Percentiles rank a stretch among this genome's conserved stretches.
These are phyloP conservation scores for Anthopleura sola DNA, from an alignment of 64 coral and sea anemone species.

Conservation along the genomic window DNA sequence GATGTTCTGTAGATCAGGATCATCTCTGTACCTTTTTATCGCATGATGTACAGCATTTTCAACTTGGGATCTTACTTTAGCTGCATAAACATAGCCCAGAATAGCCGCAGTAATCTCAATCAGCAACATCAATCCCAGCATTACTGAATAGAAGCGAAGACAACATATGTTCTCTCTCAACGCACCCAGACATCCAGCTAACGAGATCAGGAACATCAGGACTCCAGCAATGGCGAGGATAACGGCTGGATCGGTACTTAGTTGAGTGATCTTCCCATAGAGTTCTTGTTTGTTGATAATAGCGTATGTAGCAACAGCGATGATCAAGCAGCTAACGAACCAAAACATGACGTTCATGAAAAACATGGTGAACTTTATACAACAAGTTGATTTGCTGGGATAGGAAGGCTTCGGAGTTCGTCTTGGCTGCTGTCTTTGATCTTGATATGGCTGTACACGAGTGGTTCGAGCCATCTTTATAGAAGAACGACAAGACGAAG, in stretches of 20 bases:
- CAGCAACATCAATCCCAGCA: slow-evolving; percentile 71
- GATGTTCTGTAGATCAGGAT: slow-evolving; percentile 83
- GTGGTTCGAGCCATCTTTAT: slow-evolving; percentile 38
- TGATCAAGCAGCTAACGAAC: slow-evolving; percentile 68
- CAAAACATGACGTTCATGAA: slow-evolving; percentile 96
- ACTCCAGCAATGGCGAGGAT: slow-evolving; percentile 56
- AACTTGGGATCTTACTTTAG: slow-evolving; percentile 64
- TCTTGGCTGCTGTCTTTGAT: not conserved
- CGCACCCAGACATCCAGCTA: slow-evolving; percentile 80
- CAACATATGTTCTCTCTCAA: slow-evolving; percentile 90
- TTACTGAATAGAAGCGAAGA: slow-evolving; percentile 66
- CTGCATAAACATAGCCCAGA: slow-evolving; percentile 70
- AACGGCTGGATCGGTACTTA: slow-evolving; percentile 78
- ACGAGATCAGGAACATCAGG: slow-evolving; percentile 78
- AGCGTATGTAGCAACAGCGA: slow-evolving; percentile 75
- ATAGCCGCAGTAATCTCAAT: slow-evolving; percentile 68
- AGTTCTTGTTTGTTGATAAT: slow-evolving; percentile 84
- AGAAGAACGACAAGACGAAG: too few species aligned
- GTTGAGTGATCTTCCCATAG: slow-evolving; percentile 73
- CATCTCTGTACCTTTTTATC: slow-evolving; percentile 79
- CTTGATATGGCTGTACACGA: slow-evolving; percentile 31
- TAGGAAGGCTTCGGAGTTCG: slow-evolving; percentile 33
- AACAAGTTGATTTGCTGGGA: slow-evolving; percentile 79
- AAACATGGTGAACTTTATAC: slow-evolving; percentile 85
- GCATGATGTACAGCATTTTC: slow-evolving; percentile 68